Conservation (phyloP, 2,797 vertebrate species). For the Myotis vivesi region DNA sequence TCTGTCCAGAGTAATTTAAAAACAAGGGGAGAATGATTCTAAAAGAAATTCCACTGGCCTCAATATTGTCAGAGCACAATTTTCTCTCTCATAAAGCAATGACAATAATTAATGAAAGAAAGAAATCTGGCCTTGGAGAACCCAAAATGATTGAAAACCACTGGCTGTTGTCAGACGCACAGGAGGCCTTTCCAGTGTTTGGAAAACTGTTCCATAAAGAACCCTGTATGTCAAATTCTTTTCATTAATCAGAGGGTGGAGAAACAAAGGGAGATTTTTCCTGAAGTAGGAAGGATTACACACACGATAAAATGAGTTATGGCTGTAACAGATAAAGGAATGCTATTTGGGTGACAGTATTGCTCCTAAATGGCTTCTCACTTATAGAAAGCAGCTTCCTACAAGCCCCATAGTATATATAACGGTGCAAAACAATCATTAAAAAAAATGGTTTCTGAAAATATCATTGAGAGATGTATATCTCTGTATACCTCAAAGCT, state of each 20-base stretch:
- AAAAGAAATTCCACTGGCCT: slow-evolving; percentile 45
- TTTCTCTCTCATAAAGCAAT: slow-evolving; percentile 26
- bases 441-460: slow-evolving; percentile 78
- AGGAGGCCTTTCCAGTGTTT: slow-evolving; percentile 55
- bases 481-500: slow-evolving; percentile 23
- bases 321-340: slow-evolving; percentile 67
- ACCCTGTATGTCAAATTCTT: background rate
- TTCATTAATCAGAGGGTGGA: slow-evolving; percentile 60
- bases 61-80: background rate
- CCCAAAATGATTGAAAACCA: slow-evolving; percentile 58
- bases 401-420: slow-evolving; percentile 66
- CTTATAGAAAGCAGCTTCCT: slow-evolving; percentile 75
- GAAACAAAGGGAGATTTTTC: slow-evolving; percentile 63
- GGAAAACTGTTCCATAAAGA: slow-evolving; percentile 34
- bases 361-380: slow-evolving; percentile 76
- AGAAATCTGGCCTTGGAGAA: slow-evolving; percentile 17
- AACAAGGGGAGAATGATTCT: background rate
- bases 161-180: slow-evolving; percentile 34
- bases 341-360: slow-evolving; percentile 56
- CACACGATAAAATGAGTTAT: slow-evolving; percentile 59
- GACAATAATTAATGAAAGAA: slow-evolving; percentile 11
- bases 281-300: slow-evolving; percentile 30
- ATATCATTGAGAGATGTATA: slow-evolving; percentile 69
- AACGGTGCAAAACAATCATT: slow-evolving; percentile 65
- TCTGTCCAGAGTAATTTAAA: background rate